Base-by-base conservation (phyloP, 2,888 invertebrate species). In the Resseliella maxima region DNA sequence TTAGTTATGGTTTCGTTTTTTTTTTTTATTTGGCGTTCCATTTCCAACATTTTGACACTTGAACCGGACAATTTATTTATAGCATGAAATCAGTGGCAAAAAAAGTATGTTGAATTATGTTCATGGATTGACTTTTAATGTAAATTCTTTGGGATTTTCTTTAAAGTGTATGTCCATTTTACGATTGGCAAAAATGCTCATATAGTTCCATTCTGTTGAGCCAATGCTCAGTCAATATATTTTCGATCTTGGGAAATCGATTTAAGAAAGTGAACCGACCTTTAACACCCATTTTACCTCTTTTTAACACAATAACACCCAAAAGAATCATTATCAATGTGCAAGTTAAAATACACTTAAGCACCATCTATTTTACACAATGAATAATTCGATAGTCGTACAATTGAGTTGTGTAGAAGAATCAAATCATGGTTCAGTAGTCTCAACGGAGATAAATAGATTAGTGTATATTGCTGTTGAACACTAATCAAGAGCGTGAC, bases 401-500 rank as follows among this genome's bases (percentile, higher is more conserved):
- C n/a, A n/a, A n/a, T n/a, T n/a, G n/a, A n/a, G n/a, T n/a, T n/a
- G n/a, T n/a, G n/a, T n/a, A n/a, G 46, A 50, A 50, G 46, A 50
- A 8, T 2, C 2, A 50, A 50, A 50, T 50, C 18, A 50, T 18
- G 46, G 46, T 50, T 50, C 46, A 50, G 46, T 50, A 18, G 8
- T 50, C 46, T 50, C 46, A 50, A 41, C 41, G 41, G 46, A 24
- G 24, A 59, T 59, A 59, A 24, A 24, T 59, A 24, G 59, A 59
- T 59, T 24, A 24, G 24, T 59, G 59, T 24, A 59, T 59, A 59
- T 24, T 24, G 59, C 24, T 24, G 24, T n/a, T n/a, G n/a, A n/a
- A n/a, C n/a, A 24, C 10, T 24, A 59, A 59, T 59, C 59, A 59
- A 59, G 59, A 59, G 59, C 59, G 59, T 59, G 59, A 59, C 59